Percentiles rank a stretch among this genome's conserved stretches.
Evolutionary conservation across 2,113 vertebrate genomes (phyloP).

Genomic region (Oreochromis niloticus): DNA sequence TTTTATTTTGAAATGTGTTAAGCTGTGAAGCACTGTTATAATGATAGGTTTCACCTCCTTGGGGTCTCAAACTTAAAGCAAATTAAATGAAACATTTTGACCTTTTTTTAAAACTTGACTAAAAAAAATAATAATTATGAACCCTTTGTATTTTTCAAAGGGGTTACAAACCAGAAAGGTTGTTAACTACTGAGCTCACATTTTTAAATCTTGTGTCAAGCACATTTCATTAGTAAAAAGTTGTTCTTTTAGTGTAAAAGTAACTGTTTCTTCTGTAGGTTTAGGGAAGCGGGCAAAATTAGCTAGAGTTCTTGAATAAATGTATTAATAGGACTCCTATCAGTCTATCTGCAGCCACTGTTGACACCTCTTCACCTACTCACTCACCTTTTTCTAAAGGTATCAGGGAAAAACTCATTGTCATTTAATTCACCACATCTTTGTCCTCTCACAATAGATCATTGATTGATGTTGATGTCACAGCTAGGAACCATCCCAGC

Average conservation of each 20-base stretch:
- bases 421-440: background rate
- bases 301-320: background rate
- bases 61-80: background rate
- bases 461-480: conserved; percentile 16
- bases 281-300: background rate
- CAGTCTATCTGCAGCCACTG: conserved; percentile 14
- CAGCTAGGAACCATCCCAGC: background rate
- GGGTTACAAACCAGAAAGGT: background rate
- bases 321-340: background rate
- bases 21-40: background rate
- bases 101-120: background rate
- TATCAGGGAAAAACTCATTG: conserved; percentile 17
- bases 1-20: background rate
- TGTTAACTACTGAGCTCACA: background rate
- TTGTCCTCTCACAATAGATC: conserved; percentile 1
- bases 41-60: background rate
- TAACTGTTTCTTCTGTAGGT: background rate
- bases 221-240: background rate
- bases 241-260: background rate
- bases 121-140: background rate
- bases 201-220: background rate
- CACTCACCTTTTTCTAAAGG: conserved; percentile 15
- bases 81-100: background rate
- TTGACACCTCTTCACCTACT: background rate
- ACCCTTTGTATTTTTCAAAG: background rate